Conservation (phyloP, 2,888 invertebrate genomes). For the Osmoderma eremita region DNA sequence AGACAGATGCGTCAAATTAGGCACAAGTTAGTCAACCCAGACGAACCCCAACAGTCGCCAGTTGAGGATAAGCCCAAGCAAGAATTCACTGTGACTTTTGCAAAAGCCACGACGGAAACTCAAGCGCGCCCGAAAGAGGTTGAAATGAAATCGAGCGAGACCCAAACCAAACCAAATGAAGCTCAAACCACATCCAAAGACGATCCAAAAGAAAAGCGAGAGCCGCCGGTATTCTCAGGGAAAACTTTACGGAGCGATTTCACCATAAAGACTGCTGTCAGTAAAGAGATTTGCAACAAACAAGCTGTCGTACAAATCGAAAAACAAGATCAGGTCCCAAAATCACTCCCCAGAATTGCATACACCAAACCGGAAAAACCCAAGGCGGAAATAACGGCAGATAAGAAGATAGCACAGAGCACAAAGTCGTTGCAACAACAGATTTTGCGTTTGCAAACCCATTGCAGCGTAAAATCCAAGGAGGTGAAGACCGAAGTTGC, state of each 20-base stretch:
- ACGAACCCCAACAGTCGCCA: constrained; percentile 50
- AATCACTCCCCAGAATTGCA: constrained; percentile 57
- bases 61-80: constrained; percentile 36
- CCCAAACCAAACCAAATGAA: constrained; percentile 36
- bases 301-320: constrained; percentile 53
- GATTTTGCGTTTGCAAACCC: constrained; percentile 57
- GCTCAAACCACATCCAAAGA: constrained; percentile 30
- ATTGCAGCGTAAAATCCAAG: constrained; percentile 55
- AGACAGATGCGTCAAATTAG: constrained; percentile 63
- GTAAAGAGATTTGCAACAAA: constrained; percentile 44
- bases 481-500: constrained; percentile 37
- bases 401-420: constrained; percentile 37
- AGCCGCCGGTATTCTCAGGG: constrained; percentile 30
- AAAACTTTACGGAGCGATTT: constrained; percentile 51
- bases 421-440: constrained; percentile 51
- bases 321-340: constrained; percentile 54
- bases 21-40: constrained; percentile 57
- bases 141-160: constrained; percentile 32
- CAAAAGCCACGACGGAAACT: constrained; percentile 26
- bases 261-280: constrained; percentile 45
- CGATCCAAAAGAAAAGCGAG: constrained; percentile 26
- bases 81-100: constrained; percentile 29
- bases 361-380: constrained; percentile 36
- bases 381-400: constrained; percentile 18
- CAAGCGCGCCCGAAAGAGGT: constrained; percentile 26